These are phyloP conservation scores for Tragelaphus eurycerus DNA, from an alignment of 2,797 vertebrate genomes.

Conservation along the genomic window DNA sequence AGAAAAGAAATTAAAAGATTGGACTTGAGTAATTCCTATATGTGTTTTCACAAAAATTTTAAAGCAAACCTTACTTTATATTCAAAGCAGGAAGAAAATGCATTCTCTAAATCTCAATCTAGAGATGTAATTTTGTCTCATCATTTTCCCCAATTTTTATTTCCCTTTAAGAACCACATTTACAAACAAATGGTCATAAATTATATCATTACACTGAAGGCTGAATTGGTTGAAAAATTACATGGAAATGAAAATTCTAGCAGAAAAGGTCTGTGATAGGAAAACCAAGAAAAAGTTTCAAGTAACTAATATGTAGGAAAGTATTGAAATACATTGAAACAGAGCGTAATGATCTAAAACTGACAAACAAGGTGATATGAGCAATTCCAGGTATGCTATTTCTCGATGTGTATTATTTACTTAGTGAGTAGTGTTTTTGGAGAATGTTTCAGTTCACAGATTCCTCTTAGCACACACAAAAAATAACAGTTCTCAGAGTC, in stretches of 20 bases:
- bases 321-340: neutral
- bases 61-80: constrained; percentile 2
- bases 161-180: neutral
- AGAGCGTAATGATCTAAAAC: neutral
- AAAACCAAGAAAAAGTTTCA: neutral
- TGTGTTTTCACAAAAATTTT: neutral
- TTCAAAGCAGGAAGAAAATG: neutral
- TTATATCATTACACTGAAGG: neutral
- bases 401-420: neutral
- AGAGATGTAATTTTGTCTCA: neutral
- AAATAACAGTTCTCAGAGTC: neutral
- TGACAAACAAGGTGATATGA: neutral
- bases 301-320: neutral
- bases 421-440: neutral
- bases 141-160: neutral
- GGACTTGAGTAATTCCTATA: neutral
- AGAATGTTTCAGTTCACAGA: neutral
- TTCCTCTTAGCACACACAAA: neutral
- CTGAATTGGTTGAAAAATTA: neutral
- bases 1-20: neutral
- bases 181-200: neutral
- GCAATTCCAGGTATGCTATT: neutral
- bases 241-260: neutral
- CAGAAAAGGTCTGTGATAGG: neutral
- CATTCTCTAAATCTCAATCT: neutral